These are phyloP conservation scores for Hemicentrotus pulcherrimus DNA, from an alignment of 35 echinoderm and acorn worm genomes.

Conservation along the genomic window DNA sequence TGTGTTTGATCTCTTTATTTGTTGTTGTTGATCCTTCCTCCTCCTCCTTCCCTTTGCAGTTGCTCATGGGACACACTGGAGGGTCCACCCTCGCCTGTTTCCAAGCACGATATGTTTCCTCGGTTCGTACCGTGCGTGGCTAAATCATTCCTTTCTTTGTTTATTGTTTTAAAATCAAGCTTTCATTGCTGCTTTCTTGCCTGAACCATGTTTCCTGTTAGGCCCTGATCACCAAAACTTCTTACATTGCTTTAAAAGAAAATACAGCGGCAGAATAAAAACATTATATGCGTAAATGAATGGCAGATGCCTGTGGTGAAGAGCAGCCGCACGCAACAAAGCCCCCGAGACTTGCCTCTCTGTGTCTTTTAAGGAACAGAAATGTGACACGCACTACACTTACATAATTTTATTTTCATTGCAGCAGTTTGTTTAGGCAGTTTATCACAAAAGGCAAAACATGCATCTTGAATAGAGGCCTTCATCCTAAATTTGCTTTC, in stretches of 20 bases:
- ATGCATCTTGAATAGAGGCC: no score
- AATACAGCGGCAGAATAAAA: not conserved
- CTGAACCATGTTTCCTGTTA: not conserved
- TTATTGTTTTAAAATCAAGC: not conserved
- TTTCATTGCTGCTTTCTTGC: not conserved
- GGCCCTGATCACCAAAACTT: no score
- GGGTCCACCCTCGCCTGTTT: conserved; percentile 55
- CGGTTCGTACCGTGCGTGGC: conserved; percentile 31
- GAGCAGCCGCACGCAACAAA: no score
- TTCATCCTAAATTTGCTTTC: no score
- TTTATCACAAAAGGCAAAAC: no score
- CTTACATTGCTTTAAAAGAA: not conserved
- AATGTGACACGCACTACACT: no score
- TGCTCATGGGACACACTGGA: not conserved
- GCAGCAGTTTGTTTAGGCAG: no score
- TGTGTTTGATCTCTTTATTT: not conserved
- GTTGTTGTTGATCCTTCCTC: not conserved
- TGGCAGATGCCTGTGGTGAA: not conserved
- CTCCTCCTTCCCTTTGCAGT: not conserved
- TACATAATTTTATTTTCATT: no score
- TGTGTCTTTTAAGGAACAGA: no score
- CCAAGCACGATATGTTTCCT: conserved; percentile 39
- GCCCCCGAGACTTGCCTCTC: no score
- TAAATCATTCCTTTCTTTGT: not conserved
- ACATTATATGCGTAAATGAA: not conserved